These are phyloP conservation scores for Peribatodes rhomboidaria DNA, from an alignment of 2,888 invertebrate genomes.

Conservation along the genomic window DNA sequence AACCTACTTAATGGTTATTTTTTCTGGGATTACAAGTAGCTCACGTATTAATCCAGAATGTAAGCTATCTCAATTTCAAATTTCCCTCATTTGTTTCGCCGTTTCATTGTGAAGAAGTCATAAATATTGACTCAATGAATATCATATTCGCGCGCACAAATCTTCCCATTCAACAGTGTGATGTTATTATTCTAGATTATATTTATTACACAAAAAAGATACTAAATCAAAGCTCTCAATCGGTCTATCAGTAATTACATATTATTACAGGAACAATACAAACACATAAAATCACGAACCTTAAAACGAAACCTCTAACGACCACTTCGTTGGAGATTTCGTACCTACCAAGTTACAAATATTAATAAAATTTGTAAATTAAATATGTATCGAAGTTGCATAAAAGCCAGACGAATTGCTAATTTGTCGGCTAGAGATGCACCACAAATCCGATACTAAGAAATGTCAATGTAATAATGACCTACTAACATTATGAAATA, in stretches of 20 bases:
- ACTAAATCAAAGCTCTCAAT: too few species aligned
- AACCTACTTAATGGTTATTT: too few species aligned
- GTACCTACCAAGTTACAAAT: not conserved
- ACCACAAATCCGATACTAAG: conserved; percentile 10
- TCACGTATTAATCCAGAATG: not conserved
- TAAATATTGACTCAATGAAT: too few species aligned
- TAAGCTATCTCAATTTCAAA: not conserved
- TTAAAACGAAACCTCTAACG: too few species aligned
- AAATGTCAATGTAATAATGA: conserved; percentile 15
- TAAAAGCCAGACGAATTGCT: conserved; percentile 16
- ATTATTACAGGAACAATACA: too few species aligned
- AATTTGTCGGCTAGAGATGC: conserved; percentile 20
- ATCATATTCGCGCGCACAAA: too few species aligned
- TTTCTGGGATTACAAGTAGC: not conserved
- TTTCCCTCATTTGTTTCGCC: too few species aligned
- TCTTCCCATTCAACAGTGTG: too few species aligned
- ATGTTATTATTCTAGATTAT: not conserved
- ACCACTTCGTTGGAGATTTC: too few species aligned
- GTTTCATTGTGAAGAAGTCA: too few species aligned
- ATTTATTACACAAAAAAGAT: not conserved
- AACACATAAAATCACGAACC: too few species aligned
- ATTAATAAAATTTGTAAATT: conserved; percentile 12
- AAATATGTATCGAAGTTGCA: conserved; percentile 16
- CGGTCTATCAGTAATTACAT: too few species aligned
- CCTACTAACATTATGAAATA: conserved; percentile 16